Evolutionary conservation across 1,140 invertebrate species (phyloP), one percentile per base, ranked within the genome.

Genomic region (Oryctes rhinoceros): DNA sequence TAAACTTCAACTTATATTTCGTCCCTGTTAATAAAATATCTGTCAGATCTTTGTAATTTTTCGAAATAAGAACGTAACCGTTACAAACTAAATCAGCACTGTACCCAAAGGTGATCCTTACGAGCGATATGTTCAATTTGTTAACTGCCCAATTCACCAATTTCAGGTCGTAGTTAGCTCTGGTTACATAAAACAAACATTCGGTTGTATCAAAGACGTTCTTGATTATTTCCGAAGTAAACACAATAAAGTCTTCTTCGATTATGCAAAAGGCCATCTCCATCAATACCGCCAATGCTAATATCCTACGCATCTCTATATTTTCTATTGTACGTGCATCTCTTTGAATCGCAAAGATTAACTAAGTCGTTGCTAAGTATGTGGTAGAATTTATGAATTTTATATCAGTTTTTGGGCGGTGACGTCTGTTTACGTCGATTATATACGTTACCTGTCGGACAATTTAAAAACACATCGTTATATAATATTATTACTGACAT

Each of bases 151-250:
- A 6, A 15, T 71, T 3, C 13, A 71, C 20, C 15, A 71, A 24
- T 11, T 71, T 71, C 10, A 71, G 24, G 35, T 71, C 65, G 13
- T 71, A 37, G 18, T 71, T 9, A 1, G 6, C 24, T 35, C 24
- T 71, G 24, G 65, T 71, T 7, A 71, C 35, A 24, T 71, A 71
- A 30, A 71, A 71, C 20, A 71, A 71, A 24, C 65, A 71, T 15
- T 71, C 18, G 24, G 24, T 62, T n/a, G 15, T 10, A 2, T 37
- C 65, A 30, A 71, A 71, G 11, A 37, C 24, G 7, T 71, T 10
- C n/a, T 24, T 30, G 15, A 71, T 37, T 5, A 71, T 71, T 10
- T 71, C 10, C 7, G 65, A 71, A 35, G 65, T 71, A 9, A 71
- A 71, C 35, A 35, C 20, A 37, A 24, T 71, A 24, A 71, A 71